Percentiles rank a stretch among this genome's conserved stretches.
phyloP scores from a whole-genome alignment of 2,888 invertebrate species.

The Sinodicranocentrus sp. region DNA sequence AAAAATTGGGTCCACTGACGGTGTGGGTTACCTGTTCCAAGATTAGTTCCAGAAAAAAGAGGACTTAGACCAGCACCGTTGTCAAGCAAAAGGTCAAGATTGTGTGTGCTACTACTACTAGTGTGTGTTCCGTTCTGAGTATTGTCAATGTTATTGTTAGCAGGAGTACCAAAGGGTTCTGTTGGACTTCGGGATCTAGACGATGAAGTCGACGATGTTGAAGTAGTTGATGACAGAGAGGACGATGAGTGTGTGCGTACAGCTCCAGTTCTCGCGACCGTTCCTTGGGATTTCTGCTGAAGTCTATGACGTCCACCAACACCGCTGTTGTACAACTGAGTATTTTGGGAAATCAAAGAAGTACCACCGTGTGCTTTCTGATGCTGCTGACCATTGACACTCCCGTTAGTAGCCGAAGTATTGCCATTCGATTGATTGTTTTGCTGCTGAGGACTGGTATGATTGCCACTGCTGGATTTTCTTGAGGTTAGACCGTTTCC shows the following conservation, averaged over 20 bases:
- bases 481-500: slow-evolving; percentile 64
- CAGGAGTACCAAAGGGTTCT: background rate
- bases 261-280: slow-evolving; percentile 34
- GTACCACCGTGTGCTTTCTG: slow-evolving; percentile 20
- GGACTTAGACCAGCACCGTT: slow-evolving; percentile 30
- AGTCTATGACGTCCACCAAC: slow-evolving; percentile 32
- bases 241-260: slow-evolving; percentile 39
- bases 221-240: slow-evolving; percentile 19
- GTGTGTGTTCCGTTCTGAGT: background rate
- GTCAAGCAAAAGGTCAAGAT: slow-evolving; percentile 8
- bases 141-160: slow-evolving; percentile 38
- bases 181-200: slow-evolving; percentile 23
- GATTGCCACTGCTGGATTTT: slow-evolving; percentile 58
- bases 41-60: slow-evolving; percentile 22
- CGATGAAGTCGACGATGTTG: slow-evolving; percentile 30
- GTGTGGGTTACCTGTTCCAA: slow-evolving; percentile 47
- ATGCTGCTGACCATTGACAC: slow-evolving; percentile 21
- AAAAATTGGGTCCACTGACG: slow-evolving; percentile 64
- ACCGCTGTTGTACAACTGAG: slow-evolving; percentile 42
- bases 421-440: slow-evolving; percentile 26
- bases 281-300: slow-evolving; percentile 14
- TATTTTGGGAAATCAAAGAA: slow-evolving; percentile 41
- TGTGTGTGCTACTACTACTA: background rate
- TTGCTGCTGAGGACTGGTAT: slow-evolving; percentile 10
- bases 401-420: slow-evolving; percentile 21